Evolutionary conservation across 2,888 invertebrate species (phyloP).

Genomic region (Pristionchus mayeri): DNA sequence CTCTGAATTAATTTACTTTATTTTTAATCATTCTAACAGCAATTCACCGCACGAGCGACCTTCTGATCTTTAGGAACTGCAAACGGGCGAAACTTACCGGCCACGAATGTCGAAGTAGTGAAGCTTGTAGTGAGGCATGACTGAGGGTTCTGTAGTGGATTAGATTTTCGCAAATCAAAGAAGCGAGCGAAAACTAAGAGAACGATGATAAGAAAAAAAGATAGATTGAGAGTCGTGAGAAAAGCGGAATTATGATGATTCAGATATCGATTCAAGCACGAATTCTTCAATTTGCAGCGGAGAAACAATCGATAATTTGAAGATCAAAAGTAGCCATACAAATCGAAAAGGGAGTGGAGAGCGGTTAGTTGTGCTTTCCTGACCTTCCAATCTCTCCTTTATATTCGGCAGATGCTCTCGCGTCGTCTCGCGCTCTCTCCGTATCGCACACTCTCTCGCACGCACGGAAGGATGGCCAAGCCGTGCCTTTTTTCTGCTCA

Average conservation of each 20-base stretch:
- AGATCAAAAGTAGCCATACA: too few relatives aligned
- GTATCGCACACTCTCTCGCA: too few relatives aligned
- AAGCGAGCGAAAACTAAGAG: neutral
- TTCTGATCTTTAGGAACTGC: neutral
- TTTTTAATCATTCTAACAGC: too few relatives aligned
- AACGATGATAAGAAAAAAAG: neutral
- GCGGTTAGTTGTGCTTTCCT: too few relatives aligned
- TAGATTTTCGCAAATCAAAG: neutral
- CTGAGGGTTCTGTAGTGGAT: neutral
- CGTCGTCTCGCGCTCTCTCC: too few relatives aligned
- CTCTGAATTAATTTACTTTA: neutral
- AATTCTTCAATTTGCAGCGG: neutral
- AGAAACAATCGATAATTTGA: too few relatives aligned
- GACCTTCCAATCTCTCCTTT: too few relatives aligned
- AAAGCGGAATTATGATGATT: neutral
- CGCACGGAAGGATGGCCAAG: too few relatives aligned
- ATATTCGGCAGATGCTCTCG: too few relatives aligned
- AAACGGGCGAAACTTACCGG: neutral
- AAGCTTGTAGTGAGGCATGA: constrained; percentile 17
- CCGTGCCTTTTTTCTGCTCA: too few relatives aligned
- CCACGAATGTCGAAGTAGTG: constrained; percentile 31
- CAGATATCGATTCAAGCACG: neutral
- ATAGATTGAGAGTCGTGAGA: neutral
- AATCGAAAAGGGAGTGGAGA: too few relatives aligned
- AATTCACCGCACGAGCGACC: too few relatives aligned